Evolutionary conservation across 2,888 invertebrate species (phyloP).

Genomic region (Cryptus armator): DNA sequence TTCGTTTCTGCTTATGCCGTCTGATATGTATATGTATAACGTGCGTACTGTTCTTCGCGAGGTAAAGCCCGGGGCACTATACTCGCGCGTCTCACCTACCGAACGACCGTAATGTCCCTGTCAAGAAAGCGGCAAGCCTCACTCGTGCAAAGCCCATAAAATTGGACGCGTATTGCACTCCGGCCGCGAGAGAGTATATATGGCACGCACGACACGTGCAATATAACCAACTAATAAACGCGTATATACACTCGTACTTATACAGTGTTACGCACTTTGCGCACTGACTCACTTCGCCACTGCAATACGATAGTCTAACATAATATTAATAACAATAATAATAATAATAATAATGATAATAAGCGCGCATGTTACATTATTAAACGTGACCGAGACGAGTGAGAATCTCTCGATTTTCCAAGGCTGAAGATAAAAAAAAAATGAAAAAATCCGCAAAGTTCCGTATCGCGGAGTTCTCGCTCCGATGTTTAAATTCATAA

Average conservation of each 20-base stretch:
- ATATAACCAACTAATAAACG: slow-evolving; percentile 19
- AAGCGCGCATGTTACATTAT: slow-evolving; percentile 37
- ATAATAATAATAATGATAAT: slow-evolving; percentile 1
- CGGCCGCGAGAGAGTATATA: slow-evolving; percentile 21
- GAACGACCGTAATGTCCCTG: slow-evolving; percentile 81
- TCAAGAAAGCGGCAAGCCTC: slow-evolving; percentile 82
- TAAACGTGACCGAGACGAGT: slow-evolving; percentile 36
- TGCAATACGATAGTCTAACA: slow-evolving; percentile 37
- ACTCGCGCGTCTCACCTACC: slow-evolving; percentile 49
- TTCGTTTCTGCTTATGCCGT: slow-evolving; percentile 56
- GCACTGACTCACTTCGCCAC: slow-evolving; percentile 55
- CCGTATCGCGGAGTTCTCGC: slow-evolving; percentile 9
- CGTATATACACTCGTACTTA: slow-evolving; percentile 21
- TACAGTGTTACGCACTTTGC: slow-evolving; percentile 55
- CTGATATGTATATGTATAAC: background rate
- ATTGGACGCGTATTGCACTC: slow-evolving; percentile 71
- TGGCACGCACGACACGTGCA: slow-evolving; percentile 26
- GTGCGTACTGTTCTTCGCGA: background rate
- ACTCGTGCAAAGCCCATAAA: slow-evolving; percentile 78
- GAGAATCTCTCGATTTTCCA: slow-evolving; percentile 54
- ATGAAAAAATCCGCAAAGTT: slow-evolving; percentile 40
- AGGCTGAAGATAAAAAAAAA: slow-evolving; percentile 21
- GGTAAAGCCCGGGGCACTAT: slow-evolving; percentile 24
- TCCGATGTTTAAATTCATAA: slow-evolving; percentile 18
- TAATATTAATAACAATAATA: slow-evolving; percentile 7